Conservation (phyloP, 2,888 invertebrate genomes). For the Microctonus hyperodae region DNA sequence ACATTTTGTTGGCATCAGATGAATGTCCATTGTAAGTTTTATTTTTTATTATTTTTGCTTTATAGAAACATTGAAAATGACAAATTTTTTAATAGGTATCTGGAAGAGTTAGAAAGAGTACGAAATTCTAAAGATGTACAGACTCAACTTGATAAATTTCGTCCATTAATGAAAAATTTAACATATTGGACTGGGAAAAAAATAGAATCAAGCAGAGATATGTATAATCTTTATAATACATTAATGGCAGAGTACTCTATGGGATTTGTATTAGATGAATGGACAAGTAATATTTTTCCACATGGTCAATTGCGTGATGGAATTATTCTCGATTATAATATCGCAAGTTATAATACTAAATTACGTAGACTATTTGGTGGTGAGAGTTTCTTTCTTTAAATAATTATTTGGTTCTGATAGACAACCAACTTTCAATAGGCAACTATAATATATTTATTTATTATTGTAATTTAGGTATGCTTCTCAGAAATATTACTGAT, state of each 20-base stretch:
- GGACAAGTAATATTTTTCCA: conserved; percentile 30
- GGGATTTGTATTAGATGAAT: conserved; percentile 25
- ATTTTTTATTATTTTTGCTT: conserved; percentile 60
- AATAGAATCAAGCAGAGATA: background rate
- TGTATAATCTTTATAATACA: conserved; percentile 29
- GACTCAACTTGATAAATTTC: background rate
- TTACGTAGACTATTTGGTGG: conserved; percentile 32
- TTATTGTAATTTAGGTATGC: conserved; percentile 59
- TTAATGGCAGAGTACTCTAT: conserved; percentile 23
- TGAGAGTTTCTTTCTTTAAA: too few relatives aligned
- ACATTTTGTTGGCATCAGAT: conserved; percentile 32
- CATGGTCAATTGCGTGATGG: conserved; percentile 29
- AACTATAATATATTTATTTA: too few relatives aligned
- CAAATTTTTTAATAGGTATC: background rate
- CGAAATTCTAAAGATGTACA: background rate
- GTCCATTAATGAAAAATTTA: conserved; percentile 5
- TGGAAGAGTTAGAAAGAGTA: conserved; percentile 5
- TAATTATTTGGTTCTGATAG: too few relatives aligned
- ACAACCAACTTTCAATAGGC: too few relatives aligned
- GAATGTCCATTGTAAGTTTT: conserved; percentile 40
- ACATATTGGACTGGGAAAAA: conserved; percentile 25
- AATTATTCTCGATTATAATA: conserved; percentile 23
- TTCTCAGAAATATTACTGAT: conserved; percentile 65
- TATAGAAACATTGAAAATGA: conserved; percentile 55
- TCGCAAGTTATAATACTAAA: conserved; percentile 26